Conservation (phyloP, 1,140 invertebrate species). For the Potamilus streckersoni region DNA sequence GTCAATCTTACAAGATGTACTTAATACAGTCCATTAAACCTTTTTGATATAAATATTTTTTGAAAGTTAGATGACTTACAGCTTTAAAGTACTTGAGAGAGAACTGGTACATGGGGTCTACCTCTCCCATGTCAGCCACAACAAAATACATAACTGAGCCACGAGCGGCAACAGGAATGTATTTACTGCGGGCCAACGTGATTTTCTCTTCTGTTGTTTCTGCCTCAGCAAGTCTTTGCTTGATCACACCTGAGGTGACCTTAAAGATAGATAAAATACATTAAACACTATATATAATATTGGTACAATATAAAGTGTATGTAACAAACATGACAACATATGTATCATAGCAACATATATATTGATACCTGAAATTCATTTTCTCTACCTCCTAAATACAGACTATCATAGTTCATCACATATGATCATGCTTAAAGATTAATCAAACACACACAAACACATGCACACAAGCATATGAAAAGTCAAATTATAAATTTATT, state of each 20-base stretch:
- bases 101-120: conserved; percentile 72
- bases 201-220: conserved; percentile 78
- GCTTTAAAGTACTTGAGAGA: conserved; percentile 89
- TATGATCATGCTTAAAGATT: no score
- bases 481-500: no score
- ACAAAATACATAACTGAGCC: conserved; percentile 70
- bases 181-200: conserved; percentile 64
- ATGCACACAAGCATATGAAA: no score
- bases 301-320: background rate
- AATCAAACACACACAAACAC: no score
- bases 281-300: no score
- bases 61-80: conserved; percentile 63
- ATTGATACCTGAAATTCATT: no score
- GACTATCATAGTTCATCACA: no score
- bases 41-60: conserved; percentile 1
- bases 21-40: background rate
- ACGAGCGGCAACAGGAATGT: conserved; percentile 63
- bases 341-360: no score
- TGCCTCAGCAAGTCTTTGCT: conserved; percentile 81
- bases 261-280: conserved; percentile 22
- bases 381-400: no score
- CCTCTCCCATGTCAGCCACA: conserved; percentile 67
- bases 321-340: background rate
- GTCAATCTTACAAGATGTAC: no score
- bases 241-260: conserved; percentile 73